Conservation (phyloP, 1,140 invertebrate genomes). For the Bombus superbus region DNA sequence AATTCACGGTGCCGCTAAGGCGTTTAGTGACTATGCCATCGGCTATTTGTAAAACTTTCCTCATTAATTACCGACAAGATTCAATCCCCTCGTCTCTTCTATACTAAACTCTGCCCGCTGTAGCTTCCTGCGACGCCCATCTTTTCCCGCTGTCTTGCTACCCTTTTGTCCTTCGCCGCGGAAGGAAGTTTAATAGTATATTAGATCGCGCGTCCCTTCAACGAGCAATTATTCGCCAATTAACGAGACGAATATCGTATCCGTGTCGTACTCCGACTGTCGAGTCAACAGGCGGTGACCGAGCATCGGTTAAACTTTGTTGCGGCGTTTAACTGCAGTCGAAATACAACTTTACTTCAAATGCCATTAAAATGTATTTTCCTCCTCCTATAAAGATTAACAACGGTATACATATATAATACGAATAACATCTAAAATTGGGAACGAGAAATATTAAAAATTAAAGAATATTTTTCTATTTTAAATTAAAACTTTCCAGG, state of each 20-base stretch:
- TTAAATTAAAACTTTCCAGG: too few species aligned
- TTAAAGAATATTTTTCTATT: not conserved
- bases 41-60: constrained; percentile 79
- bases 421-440: too few species aligned
- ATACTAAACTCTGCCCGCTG: constrained; percentile 36
- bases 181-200: constrained; percentile 74
- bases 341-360: not conserved
- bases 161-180: constrained; percentile 59
- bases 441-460: not conserved
- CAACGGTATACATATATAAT: too few species aligned
- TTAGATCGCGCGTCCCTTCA: constrained; percentile 64
- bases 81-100: constrained; percentile 69
- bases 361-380: not conserved
- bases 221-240: constrained; percentile 66
- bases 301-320: not conserved
- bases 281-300: constrained; percentile 20
- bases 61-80: constrained; percentile 79
- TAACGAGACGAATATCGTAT: constrained; percentile 54
- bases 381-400: not conserved
- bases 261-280: not conserved
- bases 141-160: constrained; percentile 53
- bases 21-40: constrained; percentile 71
- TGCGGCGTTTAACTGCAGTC: not conserved
- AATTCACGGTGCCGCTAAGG: constrained; percentile 68
- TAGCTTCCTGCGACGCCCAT: not conserved